Percentiles rank a stretch among this genome's conserved stretches.
phyloP scores from a whole-genome alignment of 1,140 invertebrate genomes.

The Dinothrombium tinctorium region DNA sequence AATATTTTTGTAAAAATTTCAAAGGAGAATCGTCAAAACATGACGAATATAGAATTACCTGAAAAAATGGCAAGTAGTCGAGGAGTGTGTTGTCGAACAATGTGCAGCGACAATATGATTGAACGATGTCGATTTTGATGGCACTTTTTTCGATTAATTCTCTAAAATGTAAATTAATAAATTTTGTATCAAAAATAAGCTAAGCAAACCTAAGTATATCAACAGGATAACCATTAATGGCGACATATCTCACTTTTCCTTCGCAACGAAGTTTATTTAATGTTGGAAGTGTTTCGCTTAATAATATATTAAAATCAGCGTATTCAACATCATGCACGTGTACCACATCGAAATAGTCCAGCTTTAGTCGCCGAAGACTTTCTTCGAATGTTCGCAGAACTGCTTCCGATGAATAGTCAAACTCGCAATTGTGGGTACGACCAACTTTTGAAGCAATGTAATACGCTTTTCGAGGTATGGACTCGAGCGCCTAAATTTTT shows the following conservation, averaged over 20 bases:
- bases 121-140: conserved; percentile 39
- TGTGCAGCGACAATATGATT: conserved; percentile 52
- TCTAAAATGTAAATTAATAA: conserved; percentile 12
- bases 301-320: no score
- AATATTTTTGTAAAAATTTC: neutral
- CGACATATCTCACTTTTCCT: conserved; percentile 57
- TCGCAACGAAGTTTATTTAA: conserved; percentile 19
- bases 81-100: conserved; percentile 48
- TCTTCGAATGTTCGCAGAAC: no score
- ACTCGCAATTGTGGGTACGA: no score
- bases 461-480: no score
- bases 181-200: neutral
- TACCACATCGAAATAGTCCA: no score
- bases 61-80: conserved; percentile 45
- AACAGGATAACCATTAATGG: conserved; percentile 65
- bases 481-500: no score
- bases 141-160: conserved; percentile 40
- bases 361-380: no score
- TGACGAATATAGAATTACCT: conserved; percentile 25
- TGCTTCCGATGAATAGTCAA: no score
- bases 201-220: conserved; percentile 31
- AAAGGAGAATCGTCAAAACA: neutral
- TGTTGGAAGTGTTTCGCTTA: no score
- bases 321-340: no score
- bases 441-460: no score